Percentiles rank a stretch among this genome's conserved stretches.
These are phyloP conservation scores for Anhinga anhinga DNA, from an alignment of 2,113 vertebrate genomes.

Conservation along the genomic window DNA sequence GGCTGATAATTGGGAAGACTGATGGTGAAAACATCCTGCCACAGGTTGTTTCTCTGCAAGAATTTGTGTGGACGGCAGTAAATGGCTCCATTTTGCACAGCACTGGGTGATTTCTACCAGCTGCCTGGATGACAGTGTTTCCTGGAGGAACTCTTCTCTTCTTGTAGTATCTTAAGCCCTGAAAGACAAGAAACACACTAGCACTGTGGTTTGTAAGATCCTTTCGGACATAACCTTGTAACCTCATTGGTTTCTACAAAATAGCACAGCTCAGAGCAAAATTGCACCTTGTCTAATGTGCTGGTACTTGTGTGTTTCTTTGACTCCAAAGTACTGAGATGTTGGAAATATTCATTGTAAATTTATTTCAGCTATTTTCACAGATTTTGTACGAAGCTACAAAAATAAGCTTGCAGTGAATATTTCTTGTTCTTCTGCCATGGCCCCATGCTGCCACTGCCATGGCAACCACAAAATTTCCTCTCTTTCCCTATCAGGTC, in stretches of 20 bases:
- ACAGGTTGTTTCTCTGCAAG: rapidly evolving
- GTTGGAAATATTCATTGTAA: background rate
- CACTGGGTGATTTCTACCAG: background rate
- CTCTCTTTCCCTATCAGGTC: background rate
- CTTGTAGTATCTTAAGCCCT: background rate
- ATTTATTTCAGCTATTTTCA: slow-evolving; percentile 12
- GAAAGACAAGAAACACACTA: background rate
- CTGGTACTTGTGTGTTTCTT: background rate
- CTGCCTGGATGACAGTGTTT: background rate
- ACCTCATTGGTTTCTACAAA: background rate
- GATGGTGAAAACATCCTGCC: background rate
- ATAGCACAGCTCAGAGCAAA: background rate
- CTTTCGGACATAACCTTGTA: background rate
- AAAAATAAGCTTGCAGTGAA: background rate
- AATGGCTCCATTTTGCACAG: background rate
- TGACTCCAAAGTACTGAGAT: background rate
- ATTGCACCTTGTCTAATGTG: background rate
- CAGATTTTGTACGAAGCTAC: background rate
- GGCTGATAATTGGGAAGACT: background rate
- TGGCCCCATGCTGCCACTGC: slow-evolving; percentile 52
- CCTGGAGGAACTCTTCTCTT: background rate
- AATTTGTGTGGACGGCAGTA: background rate
- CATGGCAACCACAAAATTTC: slow-evolving; percentile 7
- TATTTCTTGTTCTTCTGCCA: slow-evolving; percentile 14
- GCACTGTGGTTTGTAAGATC: background rate